A percentile compares a stretch with the other conserved stretches of the same genome.
These are phyloP conservation scores for Latrodectus hesperus DNA, from an alignment of 2,888 invertebrate genomes.

Conservation along the genomic window DNA sequence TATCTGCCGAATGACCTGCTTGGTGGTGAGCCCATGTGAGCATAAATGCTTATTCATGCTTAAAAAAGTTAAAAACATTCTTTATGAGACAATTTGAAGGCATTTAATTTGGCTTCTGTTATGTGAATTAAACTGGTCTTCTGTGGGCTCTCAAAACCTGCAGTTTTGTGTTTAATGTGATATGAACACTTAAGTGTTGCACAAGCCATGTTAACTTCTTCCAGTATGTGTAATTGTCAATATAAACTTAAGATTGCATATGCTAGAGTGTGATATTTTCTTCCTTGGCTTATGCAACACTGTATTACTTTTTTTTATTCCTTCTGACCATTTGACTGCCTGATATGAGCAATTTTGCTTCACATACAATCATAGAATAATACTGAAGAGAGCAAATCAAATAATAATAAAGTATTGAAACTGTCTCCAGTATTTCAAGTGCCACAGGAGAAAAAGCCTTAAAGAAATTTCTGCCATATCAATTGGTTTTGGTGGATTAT, in stretches of 20 bases:
- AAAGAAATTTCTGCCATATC: conserved; percentile 69
- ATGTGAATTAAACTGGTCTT: conserved; percentile 1
- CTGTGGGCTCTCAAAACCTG: neutral
- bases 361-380: conserved; percentile 57
- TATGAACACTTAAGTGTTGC: conserved; percentile 63
- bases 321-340: conserved; percentile 39
- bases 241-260: conserved; percentile 26
- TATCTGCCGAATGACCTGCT: conserved; percentile 90
- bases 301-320: conserved; percentile 23
- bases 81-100: neutral
- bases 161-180: conserved; percentile 60
- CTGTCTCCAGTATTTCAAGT: conserved; percentile 70
- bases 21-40: conserved; percentile 86
- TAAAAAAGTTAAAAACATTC: neutral
- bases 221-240: conserved; percentile 57
- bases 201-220: conserved; percentile 65
- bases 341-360: conserved; percentile 39
- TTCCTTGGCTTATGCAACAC: conserved; percentile 52
- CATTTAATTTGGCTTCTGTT: neutral
- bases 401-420: conserved; percentile 61
- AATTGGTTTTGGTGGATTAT: conserved; percentile 53
- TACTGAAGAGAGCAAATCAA: conserved; percentile 64
- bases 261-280: conserved; percentile 69
- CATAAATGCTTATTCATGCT: neutral
- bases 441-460: conserved; percentile 69